phyloP scores from a whole-genome alignment of 1,140 invertebrate species.

The Bombus huntii region DNA sequence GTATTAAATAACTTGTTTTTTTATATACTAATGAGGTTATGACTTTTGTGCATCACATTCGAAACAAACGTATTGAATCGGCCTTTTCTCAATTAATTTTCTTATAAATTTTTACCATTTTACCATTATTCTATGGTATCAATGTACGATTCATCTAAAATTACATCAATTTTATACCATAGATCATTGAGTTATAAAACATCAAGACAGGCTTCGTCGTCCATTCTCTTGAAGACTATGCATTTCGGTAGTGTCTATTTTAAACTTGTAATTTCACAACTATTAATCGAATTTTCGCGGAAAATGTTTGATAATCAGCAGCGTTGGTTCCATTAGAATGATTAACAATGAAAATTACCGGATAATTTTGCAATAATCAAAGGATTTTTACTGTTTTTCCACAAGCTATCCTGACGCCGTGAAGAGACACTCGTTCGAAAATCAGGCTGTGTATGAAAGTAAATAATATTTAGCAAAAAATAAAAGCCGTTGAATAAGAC shows the following conservation, averaged over 20 bases:
- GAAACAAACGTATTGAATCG: background rate
- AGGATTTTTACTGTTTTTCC: conserved; percentile 52
- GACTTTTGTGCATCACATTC: conserved; percentile 1
- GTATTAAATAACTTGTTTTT: background rate
- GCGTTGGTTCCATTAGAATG: background rate
- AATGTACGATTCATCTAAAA: background rate
- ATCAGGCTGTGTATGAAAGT: conserved; percentile 11
- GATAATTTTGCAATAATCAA: conserved; percentile 3
- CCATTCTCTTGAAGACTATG: background rate
- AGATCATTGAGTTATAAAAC: conserved; percentile 49
- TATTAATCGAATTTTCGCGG: background rate
- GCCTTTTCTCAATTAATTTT: background rate
- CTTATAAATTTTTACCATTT: background rate
- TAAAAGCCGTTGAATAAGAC: background rate
- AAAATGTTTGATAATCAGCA: background rate
- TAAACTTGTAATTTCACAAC: conserved; percentile 29
- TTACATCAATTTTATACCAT: conserved; percentile 33
- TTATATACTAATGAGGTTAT: conserved; percentile 19
- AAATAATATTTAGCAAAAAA: background rate
- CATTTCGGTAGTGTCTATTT: conserved; percentile 43
- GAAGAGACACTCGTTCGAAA: conserved; percentile 42
- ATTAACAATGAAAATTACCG: background rate
- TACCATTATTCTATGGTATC: background rate
- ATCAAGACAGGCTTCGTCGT: conserved; percentile 40
- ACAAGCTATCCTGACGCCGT: background rate